Evolutionary conservation across 1,140 invertebrate genomes (phyloP).

Genomic region (Babylonia areolata): DNA sequence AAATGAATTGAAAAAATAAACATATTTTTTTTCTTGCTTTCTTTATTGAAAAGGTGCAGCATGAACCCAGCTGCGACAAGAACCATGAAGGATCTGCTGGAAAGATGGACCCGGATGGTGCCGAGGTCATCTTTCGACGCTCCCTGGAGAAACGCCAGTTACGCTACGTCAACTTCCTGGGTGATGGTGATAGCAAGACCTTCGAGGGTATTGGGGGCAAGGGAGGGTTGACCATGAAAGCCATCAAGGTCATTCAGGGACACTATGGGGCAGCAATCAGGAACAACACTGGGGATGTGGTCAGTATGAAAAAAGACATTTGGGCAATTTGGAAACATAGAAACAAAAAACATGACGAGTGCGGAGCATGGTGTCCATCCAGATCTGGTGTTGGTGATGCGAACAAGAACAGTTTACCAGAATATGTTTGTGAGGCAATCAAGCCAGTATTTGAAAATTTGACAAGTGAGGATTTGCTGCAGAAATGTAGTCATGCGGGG

Average conservation of each 20-base stretch:
- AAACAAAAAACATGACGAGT: conserved; percentile 2
- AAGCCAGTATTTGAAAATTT: conserved; percentile 33
- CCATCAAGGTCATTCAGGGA: conserved; percentile 34
- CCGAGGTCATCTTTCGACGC: conserved; percentile 29
- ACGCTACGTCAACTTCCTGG: conserved; percentile 30
- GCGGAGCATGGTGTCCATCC: conserved; percentile 36
- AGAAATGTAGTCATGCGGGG: conserved; percentile 42
- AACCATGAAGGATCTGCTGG: conserved; percentile 31
- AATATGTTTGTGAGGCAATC: conserved; percentile 25
- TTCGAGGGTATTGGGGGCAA: background rate
- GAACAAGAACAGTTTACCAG: background rate
- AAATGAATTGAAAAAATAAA: no score
- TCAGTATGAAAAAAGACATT: conserved; percentile 31
- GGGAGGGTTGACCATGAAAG: background rate
- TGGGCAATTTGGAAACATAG: conserved; percentile 44
- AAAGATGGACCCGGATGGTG: conserved; percentile 32
- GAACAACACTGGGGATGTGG: conserved; percentile 16
- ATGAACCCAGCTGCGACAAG: conserved; percentile 11
- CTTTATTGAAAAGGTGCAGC: no score
- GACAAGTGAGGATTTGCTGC: background rate
- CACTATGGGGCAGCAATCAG: conserved; percentile 48
- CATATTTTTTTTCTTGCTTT: no score
- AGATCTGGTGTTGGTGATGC: background rate
- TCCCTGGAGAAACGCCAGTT: conserved; percentile 5
- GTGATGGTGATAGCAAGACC: conserved; percentile 34